phyloP scores from a whole-genome alignment of 2,888 invertebrate species.

The Leucoma salicis region DNA sequence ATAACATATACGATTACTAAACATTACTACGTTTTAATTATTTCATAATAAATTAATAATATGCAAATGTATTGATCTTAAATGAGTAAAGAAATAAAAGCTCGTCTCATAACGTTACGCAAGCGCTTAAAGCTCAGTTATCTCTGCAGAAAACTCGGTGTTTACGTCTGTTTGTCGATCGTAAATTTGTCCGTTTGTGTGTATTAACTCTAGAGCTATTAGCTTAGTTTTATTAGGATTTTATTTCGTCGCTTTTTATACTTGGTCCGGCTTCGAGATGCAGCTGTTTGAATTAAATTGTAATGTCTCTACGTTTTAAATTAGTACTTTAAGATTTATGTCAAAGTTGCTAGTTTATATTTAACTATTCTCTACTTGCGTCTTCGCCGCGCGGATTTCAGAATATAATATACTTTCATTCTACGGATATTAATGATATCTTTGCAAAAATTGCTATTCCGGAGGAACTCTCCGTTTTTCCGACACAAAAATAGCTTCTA shows the following conservation, averaged over 20 bases:
- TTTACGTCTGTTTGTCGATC: constrained; percentile 37
- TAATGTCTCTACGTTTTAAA: constrained; percentile 3
- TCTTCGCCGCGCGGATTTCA: no score
- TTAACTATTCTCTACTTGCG: no score
- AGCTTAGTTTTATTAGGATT: constrained; percentile 32
- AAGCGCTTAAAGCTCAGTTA: constrained; percentile 32
- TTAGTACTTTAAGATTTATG: constrained; percentile 24
- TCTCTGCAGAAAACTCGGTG: constrained; percentile 30
- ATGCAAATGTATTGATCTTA: constrained; percentile 4
- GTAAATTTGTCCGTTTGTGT: constrained; percentile 32
- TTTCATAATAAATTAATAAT: constrained; percentile 2
- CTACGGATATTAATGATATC: no score
- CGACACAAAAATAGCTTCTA: no score
- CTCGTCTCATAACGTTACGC: constrained; percentile 21
- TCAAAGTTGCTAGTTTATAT: background rate
- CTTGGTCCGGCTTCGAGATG: constrained; percentile 17
- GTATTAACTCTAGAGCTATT: constrained; percentile 34
- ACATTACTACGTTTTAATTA: no score
- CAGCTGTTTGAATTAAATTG: constrained; percentile 12
- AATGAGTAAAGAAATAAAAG: constrained; percentile 21
- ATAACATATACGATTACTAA: no score
- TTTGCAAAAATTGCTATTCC: no score
- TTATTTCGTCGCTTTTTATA: constrained; percentile 30
- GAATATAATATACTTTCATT: no score
- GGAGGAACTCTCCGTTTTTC: no score